Percentiles rank a stretch among this genome's conserved stretches.
phyloP scores from a whole-genome alignment of 2,797 vertebrate species.

The Scarus forsteni region DNA sequence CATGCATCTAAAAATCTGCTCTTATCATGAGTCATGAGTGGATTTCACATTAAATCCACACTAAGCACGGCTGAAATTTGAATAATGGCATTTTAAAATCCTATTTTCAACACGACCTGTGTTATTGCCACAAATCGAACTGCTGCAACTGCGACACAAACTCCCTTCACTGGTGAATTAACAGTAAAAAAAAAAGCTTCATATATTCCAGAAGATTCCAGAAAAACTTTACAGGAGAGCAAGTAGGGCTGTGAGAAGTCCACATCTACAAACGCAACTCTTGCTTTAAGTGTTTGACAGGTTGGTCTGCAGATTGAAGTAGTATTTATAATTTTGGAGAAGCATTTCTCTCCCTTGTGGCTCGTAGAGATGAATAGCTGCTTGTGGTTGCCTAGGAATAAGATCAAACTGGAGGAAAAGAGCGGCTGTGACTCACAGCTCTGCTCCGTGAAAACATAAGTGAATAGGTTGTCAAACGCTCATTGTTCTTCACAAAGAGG shows the following conservation, averaged over 20 bases:
- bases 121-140: conserved; percentile 12
- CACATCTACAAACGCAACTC: conserved; percentile 13
- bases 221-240: background rate
- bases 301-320: conserved; percentile 11
- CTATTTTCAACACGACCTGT: background rate
- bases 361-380: conserved; percentile 18
- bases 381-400: conserved; percentile 49
- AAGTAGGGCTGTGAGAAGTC: background rate
- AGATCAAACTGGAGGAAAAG: conserved; percentile 38
- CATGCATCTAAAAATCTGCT: background rate
- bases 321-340: conserved; percentile 22
- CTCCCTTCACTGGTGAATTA: background rate
- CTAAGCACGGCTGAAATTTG: conserved; percentile 29
- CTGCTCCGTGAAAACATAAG: conserved; percentile 28
- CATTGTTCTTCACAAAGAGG: conserved; percentile 51
- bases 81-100: conserved; percentile 47
- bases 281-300: conserved; percentile 2
- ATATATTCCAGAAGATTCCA: background rate
- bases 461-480: conserved; percentile 46
- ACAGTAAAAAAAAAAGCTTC: background rate
- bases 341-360: background rate
- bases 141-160: background rate
- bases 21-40: background rate
- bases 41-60: conserved; percentile 24
- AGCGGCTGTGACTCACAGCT: conserved; percentile 26